phyloP scores from a whole-genome alignment of 2,888 invertebrate species.

The Eulithis testata region DNA sequence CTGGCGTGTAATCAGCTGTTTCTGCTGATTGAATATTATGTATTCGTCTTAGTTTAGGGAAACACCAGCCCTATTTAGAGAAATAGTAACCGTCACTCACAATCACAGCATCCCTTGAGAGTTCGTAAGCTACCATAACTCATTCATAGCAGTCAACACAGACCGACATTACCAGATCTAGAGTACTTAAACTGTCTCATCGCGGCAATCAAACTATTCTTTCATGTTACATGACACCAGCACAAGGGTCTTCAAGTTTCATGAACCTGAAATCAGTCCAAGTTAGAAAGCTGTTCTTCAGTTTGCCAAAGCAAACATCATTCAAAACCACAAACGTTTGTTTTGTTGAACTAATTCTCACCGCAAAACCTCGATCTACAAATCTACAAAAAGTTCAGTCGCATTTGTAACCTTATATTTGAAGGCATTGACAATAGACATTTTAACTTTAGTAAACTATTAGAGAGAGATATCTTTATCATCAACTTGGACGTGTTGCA shows the following conservation, averaged over 20 bases:
- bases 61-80: background rate
- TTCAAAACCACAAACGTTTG: slow-evolving; percentile 26
- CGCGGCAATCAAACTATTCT: background rate
- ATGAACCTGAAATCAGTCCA: background rate
- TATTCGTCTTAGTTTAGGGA: background rate
- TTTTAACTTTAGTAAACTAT: no score
- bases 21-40: slow-evolving; percentile 6
- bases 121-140: no score
- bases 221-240: background rate
- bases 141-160: no score
- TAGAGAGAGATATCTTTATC: no score
- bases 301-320: slow-evolving; percentile 8
- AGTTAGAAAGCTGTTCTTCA: background rate
- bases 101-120: no score
- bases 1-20: slow-evolving; percentile 10
- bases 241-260: background rate
- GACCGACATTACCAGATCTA: no score
- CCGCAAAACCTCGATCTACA: slow-evolving; percentile 45
- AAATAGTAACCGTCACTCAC: no score
- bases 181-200: no score
- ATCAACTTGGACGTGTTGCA: no score
- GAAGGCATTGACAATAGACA: no score
- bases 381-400: slow-evolving; percentile 46
- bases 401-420: slow-evolving; percentile 41
- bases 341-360: slow-evolving; percentile 32